Evolutionary conservation across 2,797 vertebrate species (phyloP).

Genomic region (Parambassis ranga): DNA sequence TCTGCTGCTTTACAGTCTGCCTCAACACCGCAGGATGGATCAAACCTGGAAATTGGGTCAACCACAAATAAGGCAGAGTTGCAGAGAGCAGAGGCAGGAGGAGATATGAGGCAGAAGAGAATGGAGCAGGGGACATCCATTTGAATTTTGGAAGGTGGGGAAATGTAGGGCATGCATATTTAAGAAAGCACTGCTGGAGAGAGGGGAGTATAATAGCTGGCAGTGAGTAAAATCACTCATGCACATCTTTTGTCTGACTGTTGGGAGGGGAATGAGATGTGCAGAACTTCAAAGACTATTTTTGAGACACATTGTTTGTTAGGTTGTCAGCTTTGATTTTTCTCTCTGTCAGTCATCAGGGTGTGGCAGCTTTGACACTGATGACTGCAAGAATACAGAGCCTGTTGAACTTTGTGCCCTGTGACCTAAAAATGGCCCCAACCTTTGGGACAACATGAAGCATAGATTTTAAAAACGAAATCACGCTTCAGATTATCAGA

Average conservation of each 20-base stretch:
- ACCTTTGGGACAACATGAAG: not conserved
- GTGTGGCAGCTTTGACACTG: conserved; percentile 23
- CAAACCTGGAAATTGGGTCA: conserved; percentile 83
- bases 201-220: conserved; percentile 57
- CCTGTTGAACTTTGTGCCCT: too few relatives aligned
- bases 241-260: conserved; percentile 61
- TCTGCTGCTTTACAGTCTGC: conserved; percentile 44
- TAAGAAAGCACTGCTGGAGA: conserved; percentile 73
- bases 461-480: not conserved
- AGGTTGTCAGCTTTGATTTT: conserved; percentile 40
- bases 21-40: conserved; percentile 63
- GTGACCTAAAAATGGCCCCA: not conserved
- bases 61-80: conserved; percentile 69
- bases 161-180: conserved; percentile 85
- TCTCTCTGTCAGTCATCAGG: not conserved
- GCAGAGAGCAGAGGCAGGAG: conserved; percentile 49
- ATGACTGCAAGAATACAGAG: conserved; percentile 14
- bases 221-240: conserved; percentile 58
- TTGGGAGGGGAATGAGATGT: conserved; percentile 31
- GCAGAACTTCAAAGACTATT: conserved; percentile 49
- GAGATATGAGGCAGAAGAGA: conserved; percentile 51
- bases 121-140: conserved; percentile 63
- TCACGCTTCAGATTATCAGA: too few relatives aligned
- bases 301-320: conserved; percentile 14
- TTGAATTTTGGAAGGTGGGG: conserved; percentile 69